A percentile compares a stretch with the other conserved stretches of the same genome.
Evolutionary conservation across 2,888 invertebrate species (phyloP).

Genomic region (Strigamia transsilvanica): DNA sequence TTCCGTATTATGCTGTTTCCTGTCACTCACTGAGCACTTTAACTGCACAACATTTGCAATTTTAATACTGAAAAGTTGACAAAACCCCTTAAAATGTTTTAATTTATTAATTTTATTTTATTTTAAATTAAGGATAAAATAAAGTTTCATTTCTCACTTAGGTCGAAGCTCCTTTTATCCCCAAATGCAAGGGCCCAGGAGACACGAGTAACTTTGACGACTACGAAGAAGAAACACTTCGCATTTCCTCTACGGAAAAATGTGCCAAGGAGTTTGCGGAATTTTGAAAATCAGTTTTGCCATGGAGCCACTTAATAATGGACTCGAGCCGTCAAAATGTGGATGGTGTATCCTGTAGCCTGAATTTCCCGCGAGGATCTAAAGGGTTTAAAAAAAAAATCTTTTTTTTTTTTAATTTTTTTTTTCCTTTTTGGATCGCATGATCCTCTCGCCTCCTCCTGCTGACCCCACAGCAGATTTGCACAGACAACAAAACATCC

Average conservation of each 20-base stretch:
- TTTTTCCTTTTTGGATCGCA: constrained; percentile 29
- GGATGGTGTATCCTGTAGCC: constrained; percentile 44
- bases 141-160: constrained; percentile 58
- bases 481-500: constrained; percentile 44
- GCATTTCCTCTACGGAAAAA: constrained; percentile 98
- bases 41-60: constrained; percentile 43
- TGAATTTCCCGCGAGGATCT: constrained; percentile 43
- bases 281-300: constrained; percentile 69
- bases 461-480: constrained; percentile 44
- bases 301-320: constrained; percentile 17
- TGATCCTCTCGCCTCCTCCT: constrained; percentile 39
- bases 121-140: constrained; percentile 11
- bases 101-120: background rate
- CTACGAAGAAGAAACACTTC: constrained; percentile 98
- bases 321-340: constrained; percentile 20
- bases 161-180: constrained; percentile 99
- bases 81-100: background rate
- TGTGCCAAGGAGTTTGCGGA: constrained; percentile 99
- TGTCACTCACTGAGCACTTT: background rate
- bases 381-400: constrained; percentile 24
- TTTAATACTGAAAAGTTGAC: background rate
- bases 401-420: constrained; percentile 5
- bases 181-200: constrained; percentile 97
- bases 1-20: constrained; percentile 41
- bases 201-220: constrained; percentile 99